These are phyloP conservation scores for Drosophila kuntzei DNA, from an alignment of 2,888 invertebrate species.

Conservation along the genomic window DNA sequence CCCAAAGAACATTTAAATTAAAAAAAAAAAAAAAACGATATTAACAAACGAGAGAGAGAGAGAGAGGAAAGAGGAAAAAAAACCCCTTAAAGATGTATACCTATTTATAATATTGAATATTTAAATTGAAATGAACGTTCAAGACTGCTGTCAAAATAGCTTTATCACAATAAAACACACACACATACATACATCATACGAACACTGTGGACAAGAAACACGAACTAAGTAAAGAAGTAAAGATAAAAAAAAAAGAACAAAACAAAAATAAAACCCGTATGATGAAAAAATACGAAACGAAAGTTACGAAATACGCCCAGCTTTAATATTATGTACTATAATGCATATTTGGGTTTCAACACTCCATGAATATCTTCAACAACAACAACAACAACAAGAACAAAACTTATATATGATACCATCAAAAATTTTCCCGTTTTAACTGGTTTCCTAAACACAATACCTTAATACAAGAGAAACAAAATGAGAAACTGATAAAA, in stretches of 20 bases:
- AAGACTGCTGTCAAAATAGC: constrained; percentile 83
- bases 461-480: constrained; percentile 29
- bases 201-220: constrained; percentile 33
- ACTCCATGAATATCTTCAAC: constrained; percentile 40
- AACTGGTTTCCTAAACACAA: constrained; percentile 76
- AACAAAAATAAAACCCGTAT: constrained; percentile 4
- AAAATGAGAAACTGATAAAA: constrained; percentile 16
- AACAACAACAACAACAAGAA: constrained; percentile 18
- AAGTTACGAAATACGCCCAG: constrained; percentile 63
- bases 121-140: constrained; percentile 80
- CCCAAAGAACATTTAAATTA: constrained; percentile 2
- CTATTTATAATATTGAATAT: constrained; percentile 80
- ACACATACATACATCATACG: constrained; percentile 20
- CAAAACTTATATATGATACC: constrained; percentile 28
- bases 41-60: constrained; percentile 10
- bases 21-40: constrained; percentile 9
- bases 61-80: constrained; percentile 23
- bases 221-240: constrained; percentile 5
- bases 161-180: constrained; percentile 68
- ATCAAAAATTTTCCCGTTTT: constrained; percentile 58
- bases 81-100: constrained; percentile 68
- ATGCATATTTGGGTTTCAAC: constrained; percentile 77
- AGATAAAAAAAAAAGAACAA: background rate
- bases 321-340: constrained; percentile 70
- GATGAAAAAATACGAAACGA: constrained; percentile 10